phyloP scores from a whole-genome alignment of 2,888 invertebrate genomes.

The Scotopteryx bipunctaria region DNA sequence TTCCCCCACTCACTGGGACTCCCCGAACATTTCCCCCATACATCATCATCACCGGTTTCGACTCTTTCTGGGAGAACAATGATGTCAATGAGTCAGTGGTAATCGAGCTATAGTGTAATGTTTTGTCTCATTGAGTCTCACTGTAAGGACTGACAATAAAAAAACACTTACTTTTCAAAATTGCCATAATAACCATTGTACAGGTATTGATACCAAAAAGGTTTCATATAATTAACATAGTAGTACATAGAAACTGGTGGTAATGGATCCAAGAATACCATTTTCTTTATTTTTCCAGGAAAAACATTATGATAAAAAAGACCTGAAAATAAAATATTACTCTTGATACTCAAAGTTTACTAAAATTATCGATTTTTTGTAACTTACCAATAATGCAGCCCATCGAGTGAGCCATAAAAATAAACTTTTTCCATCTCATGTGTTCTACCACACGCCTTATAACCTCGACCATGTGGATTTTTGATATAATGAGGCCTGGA shows the following conservation, averaged over 20 bases:
- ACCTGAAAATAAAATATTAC: constrained; percentile 48
- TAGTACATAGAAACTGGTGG: constrained; percentile 46
- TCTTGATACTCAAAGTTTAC: too few relatives aligned
- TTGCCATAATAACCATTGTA: constrained; percentile 57
- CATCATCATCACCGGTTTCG: too few relatives aligned
- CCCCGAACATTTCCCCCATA: too few relatives aligned
- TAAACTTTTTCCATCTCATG: constrained; percentile 53
- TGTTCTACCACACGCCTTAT: constrained; percentile 44
- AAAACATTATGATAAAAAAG: constrained; percentile 62
- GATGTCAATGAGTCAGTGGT: too few relatives aligned
- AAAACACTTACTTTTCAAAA: constrained; percentile 49
- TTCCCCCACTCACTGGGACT: too few relatives aligned
- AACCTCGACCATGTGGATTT: constrained; percentile 37
- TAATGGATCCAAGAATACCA: constrained; percentile 61
- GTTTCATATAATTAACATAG: constrained; percentile 37
- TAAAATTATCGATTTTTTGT: too few relatives aligned
- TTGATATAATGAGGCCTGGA: constrained; percentile 41
- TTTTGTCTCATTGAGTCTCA: too few relatives aligned
- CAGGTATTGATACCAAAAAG: constrained; percentile 41
- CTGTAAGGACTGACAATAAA: too few relatives aligned
- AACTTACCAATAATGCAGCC: constrained; percentile 47
- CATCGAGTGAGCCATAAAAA: constrained; percentile 57
- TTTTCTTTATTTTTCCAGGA: constrained; percentile 75
- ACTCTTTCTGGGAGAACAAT: too few relatives aligned
- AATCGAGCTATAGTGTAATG: too few relatives aligned